Base-by-base conservation (phyloP, 2,888 invertebrate species). In the Neoascia interrupta region DNA sequence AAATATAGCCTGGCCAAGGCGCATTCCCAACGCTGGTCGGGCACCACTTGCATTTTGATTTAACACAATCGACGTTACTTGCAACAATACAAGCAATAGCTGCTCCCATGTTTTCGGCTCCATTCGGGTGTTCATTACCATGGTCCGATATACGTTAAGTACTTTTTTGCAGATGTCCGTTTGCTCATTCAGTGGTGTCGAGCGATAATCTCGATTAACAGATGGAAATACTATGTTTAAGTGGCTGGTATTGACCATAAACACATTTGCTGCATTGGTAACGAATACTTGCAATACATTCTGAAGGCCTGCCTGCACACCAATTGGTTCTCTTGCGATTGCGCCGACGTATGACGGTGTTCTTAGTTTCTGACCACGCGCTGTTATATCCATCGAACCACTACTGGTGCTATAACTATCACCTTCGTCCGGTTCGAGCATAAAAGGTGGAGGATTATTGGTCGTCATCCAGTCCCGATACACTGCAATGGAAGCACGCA, bases 401-500 rank as follows among this genome's bases (percentile, higher is more conserved):
- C 58, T 19, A 45, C 15, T 64, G 21, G 21, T 74, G 58, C 51
- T 64, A 18, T 18, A 4, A 49, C 1, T 51, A 1, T 83, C 82
- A 73, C 89, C 89, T 6, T 92, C 92, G n/a, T 91, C 89, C 3
- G 92, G 91, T 85, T 94, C 94, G 83, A 96, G 88, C 87, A 96
- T 91, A 86, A 97, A 97, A 0, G 94, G 93, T 0, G 96, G 96
- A 64, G 95, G 91, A 16, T 87, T 86, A 5, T 94, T 95, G 90
- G 94, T 93, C 85, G 96, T 96, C 90, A 98, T 97, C 94, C 98
- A 96, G 88, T 98, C 97, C 87, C 96, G 95, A 87, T 98, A 98
- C 2, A 97, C 94, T 39, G 94, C 93, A 82, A 98, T 96, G 37
- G 97, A 96, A 84, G 95, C 93, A 45, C 96, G 91, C 74, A 96